Percentiles rank a stretch among this genome's conserved stretches.
phyloP scores from a whole-genome alignment of 2,113 vertebrate genomes.

The Mystacornis crossleyi region DNA sequence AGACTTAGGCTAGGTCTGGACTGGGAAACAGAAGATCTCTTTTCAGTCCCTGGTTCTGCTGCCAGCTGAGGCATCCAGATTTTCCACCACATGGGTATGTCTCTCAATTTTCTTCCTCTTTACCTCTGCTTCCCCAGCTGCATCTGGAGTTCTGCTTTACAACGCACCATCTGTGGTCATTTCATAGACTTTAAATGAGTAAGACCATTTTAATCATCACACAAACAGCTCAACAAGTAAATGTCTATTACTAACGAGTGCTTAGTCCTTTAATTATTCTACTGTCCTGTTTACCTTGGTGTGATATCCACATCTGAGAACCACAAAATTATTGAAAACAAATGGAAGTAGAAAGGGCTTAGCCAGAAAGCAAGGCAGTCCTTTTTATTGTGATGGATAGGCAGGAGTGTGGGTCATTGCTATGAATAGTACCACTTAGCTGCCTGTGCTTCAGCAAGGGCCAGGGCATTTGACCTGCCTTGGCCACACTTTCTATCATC shows the following conservation, averaged over 20 bases:
- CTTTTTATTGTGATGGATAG: not conserved
- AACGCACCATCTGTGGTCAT: not conserved
- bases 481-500: not conserved
- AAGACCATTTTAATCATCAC: not conserved
- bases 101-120: not conserved
- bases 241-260: not conserved
- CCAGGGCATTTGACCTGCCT: not conserved
- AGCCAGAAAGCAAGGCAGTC: not conserved
- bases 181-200: not conserved
- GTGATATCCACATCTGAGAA: not conserved
- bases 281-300: not conserved
- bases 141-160: not conserved
- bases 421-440: not conserved
- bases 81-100: not conserved
- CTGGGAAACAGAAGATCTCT: not conserved
- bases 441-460: not conserved
- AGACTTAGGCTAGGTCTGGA: not conserved
- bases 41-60: not conserved
- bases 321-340: not conserved
- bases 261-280: not conserved
- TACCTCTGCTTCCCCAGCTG: not conserved
- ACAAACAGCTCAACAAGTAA: not conserved
- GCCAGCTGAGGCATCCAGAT: not conserved
- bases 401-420: not conserved
- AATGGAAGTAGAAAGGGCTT: not conserved